Conservation (phyloP, 2,113 vertebrate genomes). For the Hydropotes inermis region DNA sequence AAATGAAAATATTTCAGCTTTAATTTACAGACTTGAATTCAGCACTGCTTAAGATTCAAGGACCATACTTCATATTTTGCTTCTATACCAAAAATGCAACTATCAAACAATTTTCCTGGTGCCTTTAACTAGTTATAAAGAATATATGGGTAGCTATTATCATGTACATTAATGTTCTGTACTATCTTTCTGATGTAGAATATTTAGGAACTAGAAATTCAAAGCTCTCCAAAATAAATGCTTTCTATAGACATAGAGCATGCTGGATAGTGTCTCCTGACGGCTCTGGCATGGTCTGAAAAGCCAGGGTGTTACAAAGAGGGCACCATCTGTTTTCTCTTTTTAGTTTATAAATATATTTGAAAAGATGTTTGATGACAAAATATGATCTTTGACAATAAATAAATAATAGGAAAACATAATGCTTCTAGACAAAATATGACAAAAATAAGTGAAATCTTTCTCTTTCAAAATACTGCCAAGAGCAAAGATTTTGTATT, state of each 20-base stretch:
- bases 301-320: not conserved
- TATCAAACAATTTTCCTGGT: not conserved
- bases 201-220: not conserved
- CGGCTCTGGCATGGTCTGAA: slow-evolving; percentile 15
- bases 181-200: not conserved
- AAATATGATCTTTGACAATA: not conserved
- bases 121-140: not conserved
- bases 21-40: not conserved
- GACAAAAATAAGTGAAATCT: not conserved
- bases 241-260: not conserved
- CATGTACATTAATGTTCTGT: not conserved
- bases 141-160: not conserved
- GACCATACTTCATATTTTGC: not conserved
- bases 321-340: not conserved
- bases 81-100: not conserved
- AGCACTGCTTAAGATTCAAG: not conserved
- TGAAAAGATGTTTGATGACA: not conserved
- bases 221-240: not conserved
- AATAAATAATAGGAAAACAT: not conserved
- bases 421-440: not conserved
- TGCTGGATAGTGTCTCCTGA: not conserved
- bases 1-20: not conserved
- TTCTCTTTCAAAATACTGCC: not conserved
- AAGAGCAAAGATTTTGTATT: not conserved
- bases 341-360: not conserved